Percentiles rank a stretch among this genome's conserved stretches.
Evolutionary conservation across 2,888 invertebrate species (phyloP).

Genomic region (Calameuta pallipes): DNA sequence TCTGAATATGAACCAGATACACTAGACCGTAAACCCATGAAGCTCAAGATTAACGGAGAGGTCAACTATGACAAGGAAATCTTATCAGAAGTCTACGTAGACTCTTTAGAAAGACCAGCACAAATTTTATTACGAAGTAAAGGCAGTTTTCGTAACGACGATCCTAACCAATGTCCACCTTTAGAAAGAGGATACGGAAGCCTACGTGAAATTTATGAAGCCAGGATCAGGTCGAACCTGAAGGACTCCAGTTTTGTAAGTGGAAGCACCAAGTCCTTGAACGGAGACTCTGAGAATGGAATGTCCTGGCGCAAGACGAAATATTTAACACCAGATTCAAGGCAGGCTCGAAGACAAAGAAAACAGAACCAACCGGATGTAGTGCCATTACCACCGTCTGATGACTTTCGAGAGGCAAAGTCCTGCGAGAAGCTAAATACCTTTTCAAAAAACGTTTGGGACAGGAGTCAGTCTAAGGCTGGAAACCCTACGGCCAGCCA

Average conservation of each 20-base stretch:
- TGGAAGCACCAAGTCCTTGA: constrained; percentile 33
- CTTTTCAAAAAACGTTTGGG: constrained; percentile 76
- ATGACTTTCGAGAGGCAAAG: constrained; percentile 61
- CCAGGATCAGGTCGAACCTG: constrained; percentile 54
- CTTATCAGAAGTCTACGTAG: constrained; percentile 65
- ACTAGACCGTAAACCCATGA: constrained; percentile 81
- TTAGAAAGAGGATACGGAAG: constrained; percentile 73
- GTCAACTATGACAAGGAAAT: constrained; percentile 61
- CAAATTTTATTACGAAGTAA: constrained; percentile 76
- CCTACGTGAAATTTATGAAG: constrained; percentile 80
- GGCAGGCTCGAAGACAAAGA: constrained; percentile 81
- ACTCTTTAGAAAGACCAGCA: constrained; percentile 70
- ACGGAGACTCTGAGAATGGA: constrained; percentile 37
- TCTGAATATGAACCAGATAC: constrained; percentile 89
- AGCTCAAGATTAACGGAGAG: constrained; percentile 65
- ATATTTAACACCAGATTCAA: constrained; percentile 75
- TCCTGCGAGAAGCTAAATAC: constrained; percentile 43
- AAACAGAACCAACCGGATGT: constrained; percentile 74
- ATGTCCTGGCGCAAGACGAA: constrained; percentile 51
- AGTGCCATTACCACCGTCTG: constrained; percentile 74
- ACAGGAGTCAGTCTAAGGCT: constrained; percentile 70
- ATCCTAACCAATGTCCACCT: constrained; percentile 58
- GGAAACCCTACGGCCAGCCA: constrained; percentile 63
- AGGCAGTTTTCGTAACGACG: constrained; percentile 76
- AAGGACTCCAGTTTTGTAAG: constrained; percentile 31